Conservation (phyloP, 1,140 invertebrate species). For the Nixonia krombeini region DNA sequence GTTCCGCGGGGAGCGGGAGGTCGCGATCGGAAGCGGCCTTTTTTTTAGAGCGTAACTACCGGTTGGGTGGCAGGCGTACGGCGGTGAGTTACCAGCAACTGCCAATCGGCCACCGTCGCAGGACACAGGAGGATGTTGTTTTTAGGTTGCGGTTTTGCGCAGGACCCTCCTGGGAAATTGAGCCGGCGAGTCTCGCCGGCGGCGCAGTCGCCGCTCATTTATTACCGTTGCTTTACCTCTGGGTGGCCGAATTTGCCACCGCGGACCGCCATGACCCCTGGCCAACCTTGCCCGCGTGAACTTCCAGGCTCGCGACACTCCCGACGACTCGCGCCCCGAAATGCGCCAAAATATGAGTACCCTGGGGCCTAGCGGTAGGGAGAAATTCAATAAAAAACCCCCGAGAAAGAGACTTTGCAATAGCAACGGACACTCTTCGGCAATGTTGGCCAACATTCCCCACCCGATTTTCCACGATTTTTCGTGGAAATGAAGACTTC, state of each 20-base stretch:
- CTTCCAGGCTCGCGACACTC: constrained; percentile 32
- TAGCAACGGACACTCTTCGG: too few species aligned
- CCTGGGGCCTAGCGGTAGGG: too few species aligned
- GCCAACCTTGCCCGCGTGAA: too few species aligned
- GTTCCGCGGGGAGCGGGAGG: not conserved
- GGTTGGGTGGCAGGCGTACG: constrained; percentile 50
- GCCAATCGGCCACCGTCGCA: constrained; percentile 58
- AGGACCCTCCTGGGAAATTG: constrained; percentile 66
- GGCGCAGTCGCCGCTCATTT: constrained; percentile 66
- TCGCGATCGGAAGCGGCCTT: constrained; percentile 22
- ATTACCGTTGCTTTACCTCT: constrained; percentile 66
- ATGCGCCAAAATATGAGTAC: too few species aligned
- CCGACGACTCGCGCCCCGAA: not conserved
- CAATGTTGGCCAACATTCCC: too few species aligned
- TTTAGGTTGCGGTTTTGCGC: constrained; percentile 68
- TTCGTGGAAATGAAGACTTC: too few species aligned
- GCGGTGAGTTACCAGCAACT: constrained; percentile 53
- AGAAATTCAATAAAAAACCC: too few species aligned
- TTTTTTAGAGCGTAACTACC: constrained; percentile 47
- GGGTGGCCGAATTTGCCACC: constrained; percentile 65
- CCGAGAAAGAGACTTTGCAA: too few species aligned
- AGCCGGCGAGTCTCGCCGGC: constrained; percentile 56
- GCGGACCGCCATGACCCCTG: constrained; percentile 48
- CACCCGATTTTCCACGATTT: too few species aligned
- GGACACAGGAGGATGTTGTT: constrained; percentile 64